Percentiles rank a stretch among this genome's conserved stretches.
Evolutionary conservation across 2,113 vertebrate species (phyloP).

Genomic region (Rhineura floridana): DNA sequence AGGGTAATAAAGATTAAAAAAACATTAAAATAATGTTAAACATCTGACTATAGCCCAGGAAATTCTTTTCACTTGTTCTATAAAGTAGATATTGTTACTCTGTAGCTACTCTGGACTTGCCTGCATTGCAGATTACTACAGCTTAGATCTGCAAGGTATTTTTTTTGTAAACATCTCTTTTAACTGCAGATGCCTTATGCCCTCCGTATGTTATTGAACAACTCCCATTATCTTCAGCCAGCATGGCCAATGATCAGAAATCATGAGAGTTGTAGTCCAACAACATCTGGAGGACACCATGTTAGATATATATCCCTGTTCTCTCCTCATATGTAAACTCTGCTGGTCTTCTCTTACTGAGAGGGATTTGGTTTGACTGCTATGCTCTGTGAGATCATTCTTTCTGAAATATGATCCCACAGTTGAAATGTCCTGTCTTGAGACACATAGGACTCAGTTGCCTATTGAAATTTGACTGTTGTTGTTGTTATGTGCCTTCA

Average conservation of each 20-base stretch:
- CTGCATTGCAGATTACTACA: not conserved
- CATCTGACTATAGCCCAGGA: not conserved
- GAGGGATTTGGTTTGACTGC: not conserved
- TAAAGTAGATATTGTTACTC: not conserved
- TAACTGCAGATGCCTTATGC: not conserved
- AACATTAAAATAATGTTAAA: slow-evolving; percentile 16
- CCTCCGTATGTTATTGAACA: no score
- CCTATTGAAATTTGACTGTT: no score
- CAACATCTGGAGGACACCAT: no score
- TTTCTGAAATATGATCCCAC: not conserved
- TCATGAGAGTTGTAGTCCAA: no score
- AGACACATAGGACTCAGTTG: not conserved
- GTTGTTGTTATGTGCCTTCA: no score
- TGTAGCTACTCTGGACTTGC: not conserved
- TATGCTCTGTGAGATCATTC: not conserved
- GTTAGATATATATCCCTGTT: no score
- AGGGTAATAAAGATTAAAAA: slow-evolving; percentile 7
- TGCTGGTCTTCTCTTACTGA: not conserved
- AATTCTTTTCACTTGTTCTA: not conserved
- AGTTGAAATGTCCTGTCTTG: not conserved
- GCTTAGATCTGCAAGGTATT: not conserved
- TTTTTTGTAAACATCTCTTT: not conserved
- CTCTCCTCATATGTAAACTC: not conserved
- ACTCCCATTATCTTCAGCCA: no score
- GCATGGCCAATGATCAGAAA: no score